Conservation (phyloP, 2,113 vertebrate species). For the Seriola rivoliana region DNA sequence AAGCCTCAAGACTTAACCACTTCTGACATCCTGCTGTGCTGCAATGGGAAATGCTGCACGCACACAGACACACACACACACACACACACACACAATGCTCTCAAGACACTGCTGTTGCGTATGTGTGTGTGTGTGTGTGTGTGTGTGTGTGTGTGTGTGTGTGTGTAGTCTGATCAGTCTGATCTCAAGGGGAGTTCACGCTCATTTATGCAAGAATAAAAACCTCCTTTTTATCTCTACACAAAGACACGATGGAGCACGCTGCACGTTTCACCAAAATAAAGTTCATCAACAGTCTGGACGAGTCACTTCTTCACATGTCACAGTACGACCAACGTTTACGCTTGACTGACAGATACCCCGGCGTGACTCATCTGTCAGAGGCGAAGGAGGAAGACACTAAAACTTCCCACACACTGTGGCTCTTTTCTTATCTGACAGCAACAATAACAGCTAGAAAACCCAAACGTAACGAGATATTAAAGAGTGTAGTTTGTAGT, state of each 20-base stretch:
- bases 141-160: neutral
- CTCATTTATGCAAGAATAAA: neutral
- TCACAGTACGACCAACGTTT: too few species aligned
- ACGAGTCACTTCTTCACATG: too few species aligned
- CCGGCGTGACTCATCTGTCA: too few species aligned
- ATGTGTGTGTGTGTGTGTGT: neutral
- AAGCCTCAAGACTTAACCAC: slow-evolving; percentile 50
- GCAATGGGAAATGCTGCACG: slow-evolving; percentile 47
- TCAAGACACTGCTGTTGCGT: neutral
- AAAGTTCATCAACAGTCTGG: too few species aligned
- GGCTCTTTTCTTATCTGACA: too few species aligned
- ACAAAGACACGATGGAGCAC: neutral
- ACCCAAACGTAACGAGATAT: too few species aligned
- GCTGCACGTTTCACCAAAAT: neutral
- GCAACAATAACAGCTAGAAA: too few species aligned
- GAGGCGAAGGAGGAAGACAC: too few species aligned
- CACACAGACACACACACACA: slow-evolving; percentile 19
- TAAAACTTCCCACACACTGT: too few species aligned
- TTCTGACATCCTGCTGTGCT: slow-evolving; percentile 65
- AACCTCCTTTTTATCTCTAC: neutral
- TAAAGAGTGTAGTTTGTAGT: too few species aligned
- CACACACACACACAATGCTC: neutral
- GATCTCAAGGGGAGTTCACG: neutral
- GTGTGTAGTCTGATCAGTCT: neutral
- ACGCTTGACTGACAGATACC: too few species aligned